These are phyloP conservation scores for Casuarius casuarius DNA, from an alignment of 2,113 vertebrate species.

Conservation along the genomic window DNA sequence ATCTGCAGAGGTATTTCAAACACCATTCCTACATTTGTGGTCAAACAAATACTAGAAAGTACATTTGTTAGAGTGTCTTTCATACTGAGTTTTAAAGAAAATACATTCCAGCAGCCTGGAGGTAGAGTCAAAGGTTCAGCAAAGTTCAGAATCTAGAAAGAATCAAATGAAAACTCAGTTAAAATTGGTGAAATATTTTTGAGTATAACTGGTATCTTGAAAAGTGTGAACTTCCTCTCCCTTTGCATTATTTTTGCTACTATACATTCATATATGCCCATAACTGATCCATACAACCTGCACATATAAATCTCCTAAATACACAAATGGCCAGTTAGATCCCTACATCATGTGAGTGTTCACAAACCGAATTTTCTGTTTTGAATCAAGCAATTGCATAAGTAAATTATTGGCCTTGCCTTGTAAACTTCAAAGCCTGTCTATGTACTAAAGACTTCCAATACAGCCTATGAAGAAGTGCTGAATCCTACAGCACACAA, in stretches of 20 bases:
- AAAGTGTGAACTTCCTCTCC: background rate
- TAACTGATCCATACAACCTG: background rate
- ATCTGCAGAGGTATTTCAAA: constrained; percentile 89
- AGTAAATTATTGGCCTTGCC: background rate
- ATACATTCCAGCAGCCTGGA: constrained; percentile 90
- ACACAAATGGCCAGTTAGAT: background rate
- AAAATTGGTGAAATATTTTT: background rate
- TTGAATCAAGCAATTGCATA: background rate
- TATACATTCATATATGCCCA: background rate
- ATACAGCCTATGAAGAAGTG: background rate
- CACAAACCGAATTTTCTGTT: background rate
- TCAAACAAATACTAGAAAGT: constrained; percentile 83
- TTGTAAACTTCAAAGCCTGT: constrained; percentile 20
- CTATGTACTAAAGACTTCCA: constrained; percentile 1
- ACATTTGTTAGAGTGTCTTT: constrained; percentile 80
- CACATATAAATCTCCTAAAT: background rate
- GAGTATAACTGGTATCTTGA: background rate
- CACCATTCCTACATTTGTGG: constrained; percentile 84
- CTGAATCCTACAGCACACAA: constrained; percentile 1
- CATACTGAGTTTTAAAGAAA: constrained; percentile 86
- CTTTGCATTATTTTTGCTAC: background rate
- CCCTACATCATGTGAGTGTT: background rate
- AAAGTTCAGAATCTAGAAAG: constrained; percentile 88
- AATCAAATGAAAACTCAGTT: constrained; percentile 48
- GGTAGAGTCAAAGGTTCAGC: constrained; percentile 82